Base-by-base conservation (phyloP, 2,113 vertebrate genomes). In the Lanius collurio region DNA sequence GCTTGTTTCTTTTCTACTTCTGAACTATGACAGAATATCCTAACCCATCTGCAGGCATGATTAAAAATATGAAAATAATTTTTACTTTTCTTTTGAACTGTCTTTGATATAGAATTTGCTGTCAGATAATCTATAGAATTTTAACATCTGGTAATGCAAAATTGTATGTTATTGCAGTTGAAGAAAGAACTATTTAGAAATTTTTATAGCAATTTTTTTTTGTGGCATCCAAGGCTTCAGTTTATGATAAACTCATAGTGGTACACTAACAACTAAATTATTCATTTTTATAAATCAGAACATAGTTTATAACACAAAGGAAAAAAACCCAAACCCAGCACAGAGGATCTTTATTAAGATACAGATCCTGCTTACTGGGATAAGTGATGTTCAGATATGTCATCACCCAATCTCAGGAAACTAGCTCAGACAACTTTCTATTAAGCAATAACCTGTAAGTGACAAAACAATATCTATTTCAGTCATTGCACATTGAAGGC, bases 141-240 rank as follows among this genome's bases (percentile, higher is more conserved):
- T 93, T 92, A 95, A 77, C 95, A 96, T 96, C 96, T 97, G 95
- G 93, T 95, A 94, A 79, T 64, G 52, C 31, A 92, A 94, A 89
- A 87, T 68, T 53, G 80, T 77, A 74, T 65, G 53, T 41, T 76
- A 89, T 69, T 96, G 67, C 88, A 87, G 92, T 89, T 97, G 86
- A 93, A 91, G 71, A 83, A 92, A 88, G 63, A 59, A 79, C 69
- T 23, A 85, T 86, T 94, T 96, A 78, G 46, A 75, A 55, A 89
- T 74, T 94, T 95, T 95, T 94, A 82, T 59, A 57, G 50, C 2
- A 17, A 68, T 63, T 84, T 81, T 91, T 81, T 91, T 89, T 91
- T 74, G 87, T 91, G 67, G 63, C 60, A 92, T 94, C 69, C 65
- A 82, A 87, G 59, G 91, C 87, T 94, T 90, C 42, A 89, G 57